Evolutionary conservation across 2,113 vertebrate species (phyloP), one percentile per base, ranked within the genome.

Genomic region (Spermophilus dauricus): DNA sequence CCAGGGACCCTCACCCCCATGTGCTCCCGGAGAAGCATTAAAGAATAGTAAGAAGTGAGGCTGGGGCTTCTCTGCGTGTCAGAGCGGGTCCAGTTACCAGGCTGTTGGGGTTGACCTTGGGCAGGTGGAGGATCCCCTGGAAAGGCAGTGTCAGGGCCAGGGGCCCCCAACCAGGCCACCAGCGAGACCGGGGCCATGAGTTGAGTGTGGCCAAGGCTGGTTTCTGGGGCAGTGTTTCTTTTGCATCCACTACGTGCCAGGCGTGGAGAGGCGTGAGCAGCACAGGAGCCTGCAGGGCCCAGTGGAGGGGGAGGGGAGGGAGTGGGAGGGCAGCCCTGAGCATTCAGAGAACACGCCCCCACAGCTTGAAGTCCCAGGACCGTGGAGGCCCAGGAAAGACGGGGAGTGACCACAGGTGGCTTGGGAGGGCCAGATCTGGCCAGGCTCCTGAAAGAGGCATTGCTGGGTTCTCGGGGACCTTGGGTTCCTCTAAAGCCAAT

Each of bases 401-500:
- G n/a, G n/a, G n/a, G n/a, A n/a, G n/a, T 24, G 8, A 42, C 5
- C 4, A 0, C 5, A 5, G 1, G 0, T 22, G 8, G 26, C 34
- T 1, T 0, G 0, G 28, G 30, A 22, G 30, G 7, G 26, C 28
- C 6, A 8, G 5, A n/a, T 51, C 16, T 30, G 28, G 32, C 51
- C 28, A 51, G 65, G 78, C 30, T 65, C 30, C 39, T 45, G 22
- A 3, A 77, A 34, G 61, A 32, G 37, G 11, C 7, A 0, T 17
- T 0, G 18, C 73, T 48, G 6, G 3, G 9, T 28, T 45, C 53
- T 28, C 7, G 34, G 24, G 37, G 69, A 32, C 39, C 81, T 11
- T 5, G 67, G 34, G 67, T 2, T 58, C 32, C 83, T 63, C 24
- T 16, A 4, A 4, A 75, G 72, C 67, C 6, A 8, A 16, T 4